These are phyloP conservation scores for Catharus minimus DNA, from an alignment of 2,113 vertebrate species.

Conservation along the genomic window DNA sequence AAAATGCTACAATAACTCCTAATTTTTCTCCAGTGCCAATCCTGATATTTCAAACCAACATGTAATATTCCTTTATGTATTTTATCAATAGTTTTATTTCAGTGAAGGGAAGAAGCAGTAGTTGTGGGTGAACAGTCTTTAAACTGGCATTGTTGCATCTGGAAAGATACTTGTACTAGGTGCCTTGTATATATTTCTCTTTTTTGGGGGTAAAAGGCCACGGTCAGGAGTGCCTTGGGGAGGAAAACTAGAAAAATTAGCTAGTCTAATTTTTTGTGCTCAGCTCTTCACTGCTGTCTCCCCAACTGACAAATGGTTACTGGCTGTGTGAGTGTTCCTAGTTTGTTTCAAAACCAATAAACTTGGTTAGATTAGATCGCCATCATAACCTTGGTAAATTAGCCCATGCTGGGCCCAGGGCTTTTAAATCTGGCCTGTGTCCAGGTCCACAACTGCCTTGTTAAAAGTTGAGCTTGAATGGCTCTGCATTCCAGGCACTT, in stretches of 20 bases:
- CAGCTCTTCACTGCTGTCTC: neutral
- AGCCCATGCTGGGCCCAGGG: neutral
- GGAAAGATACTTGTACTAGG: neutral
- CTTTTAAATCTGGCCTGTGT: conserved; percentile 16
- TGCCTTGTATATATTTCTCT: neutral
- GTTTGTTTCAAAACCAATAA: conserved; percentile 10
- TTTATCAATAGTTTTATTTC: neutral
- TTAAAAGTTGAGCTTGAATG: conserved; percentile 30
- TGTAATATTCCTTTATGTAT: neutral
- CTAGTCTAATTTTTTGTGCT: neutral
- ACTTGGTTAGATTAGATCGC: neutral
- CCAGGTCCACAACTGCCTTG: conserved; percentile 35
- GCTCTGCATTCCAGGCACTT: conserved; percentile 19
- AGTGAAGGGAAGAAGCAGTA: neutral
- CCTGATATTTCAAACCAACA: neutral
- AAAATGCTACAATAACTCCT: neutral
- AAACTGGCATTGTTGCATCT: neutral
- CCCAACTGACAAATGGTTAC: neutral
- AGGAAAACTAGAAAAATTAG: neutral
- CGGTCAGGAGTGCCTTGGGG: neutral
- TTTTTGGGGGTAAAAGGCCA: neutral
- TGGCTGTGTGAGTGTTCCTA: neutral
- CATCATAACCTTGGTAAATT: neutral
- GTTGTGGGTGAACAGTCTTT: neutral
- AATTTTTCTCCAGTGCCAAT: neutral